phyloP scores from a whole-genome alignment of 2,797 vertebrate genomes.

The Poliocrania exsul region DNA sequence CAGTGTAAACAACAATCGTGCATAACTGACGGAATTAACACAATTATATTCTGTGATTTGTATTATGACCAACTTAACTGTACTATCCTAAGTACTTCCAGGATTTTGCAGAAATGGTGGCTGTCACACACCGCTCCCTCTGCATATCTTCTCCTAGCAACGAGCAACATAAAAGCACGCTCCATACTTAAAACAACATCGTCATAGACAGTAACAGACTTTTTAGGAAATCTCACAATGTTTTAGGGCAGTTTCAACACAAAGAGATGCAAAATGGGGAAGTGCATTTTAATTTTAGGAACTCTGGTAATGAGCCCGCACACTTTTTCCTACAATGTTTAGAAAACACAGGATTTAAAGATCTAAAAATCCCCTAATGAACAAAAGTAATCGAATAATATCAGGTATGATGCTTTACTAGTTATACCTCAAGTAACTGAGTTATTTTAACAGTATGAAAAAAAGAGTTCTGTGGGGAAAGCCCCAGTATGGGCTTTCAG shows the following conservation, averaged over 20 bases:
- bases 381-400: not conserved
- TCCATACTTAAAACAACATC: not conserved
- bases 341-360: fast-evolving
- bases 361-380: not conserved
- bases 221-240: not conserved
- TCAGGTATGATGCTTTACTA: not conserved
- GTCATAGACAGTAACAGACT: not conserved
- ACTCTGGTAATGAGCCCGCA: fast-evolving
- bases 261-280: fast-evolving
- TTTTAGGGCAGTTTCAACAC: not conserved
- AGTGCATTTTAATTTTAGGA: not conserved
- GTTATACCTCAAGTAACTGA: not conserved
- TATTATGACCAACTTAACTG: not conserved
- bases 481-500: fast-evolving
- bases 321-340: fast-evolving
- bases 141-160: not conserved
- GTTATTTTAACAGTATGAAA: not conserved
- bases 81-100: not conserved
- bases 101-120: not conserved
- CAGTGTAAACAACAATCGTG: not conserved
- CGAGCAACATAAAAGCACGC: not conserved
- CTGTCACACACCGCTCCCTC: not conserved
- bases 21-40: not conserved
- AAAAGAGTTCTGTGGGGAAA: not conserved
- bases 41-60: not conserved